Conservation (phyloP, 2,797 vertebrate species). For the Diplodus puntazzo region DNA sequence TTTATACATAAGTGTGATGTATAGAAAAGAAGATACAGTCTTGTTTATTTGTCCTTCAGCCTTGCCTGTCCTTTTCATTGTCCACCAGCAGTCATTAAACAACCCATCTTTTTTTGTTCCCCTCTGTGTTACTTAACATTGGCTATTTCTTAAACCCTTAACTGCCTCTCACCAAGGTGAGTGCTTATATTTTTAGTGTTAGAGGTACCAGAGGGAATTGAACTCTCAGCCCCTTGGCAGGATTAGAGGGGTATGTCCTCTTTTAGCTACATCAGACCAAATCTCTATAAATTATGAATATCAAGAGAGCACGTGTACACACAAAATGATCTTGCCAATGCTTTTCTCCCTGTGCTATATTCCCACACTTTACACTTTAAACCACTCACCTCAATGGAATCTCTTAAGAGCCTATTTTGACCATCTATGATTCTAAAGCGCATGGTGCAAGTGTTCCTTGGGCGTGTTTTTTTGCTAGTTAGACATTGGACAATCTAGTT, state of each 20-base stretch:
- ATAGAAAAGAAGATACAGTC: neutral
- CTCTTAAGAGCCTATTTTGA: no score
- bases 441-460: no score
- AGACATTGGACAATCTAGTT: no score
- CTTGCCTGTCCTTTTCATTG: neutral
- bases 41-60: neutral
- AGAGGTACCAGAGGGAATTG: conserved; percentile 23
- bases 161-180: conserved; percentile 5
- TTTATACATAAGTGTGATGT: neutral
- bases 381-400: no score
- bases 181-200: conserved; percentile 28
- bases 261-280: conserved; percentile 2
- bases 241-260: conserved; percentile 4
- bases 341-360: neutral
- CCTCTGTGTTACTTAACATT: neutral
- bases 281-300: conserved; percentile 26
- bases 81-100: neutral
- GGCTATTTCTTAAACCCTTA: neutral
- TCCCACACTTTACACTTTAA: neutral
- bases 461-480: no score
- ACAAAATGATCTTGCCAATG: neutral
- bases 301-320: neutral
- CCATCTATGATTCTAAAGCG: no score
- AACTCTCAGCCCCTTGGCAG: conserved; percentile 11
- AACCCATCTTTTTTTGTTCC: neutral